Evolutionary conservation across 2,797 vertebrate species (phyloP).

Genomic region (Schizopygopsis malacanthus): DNA sequence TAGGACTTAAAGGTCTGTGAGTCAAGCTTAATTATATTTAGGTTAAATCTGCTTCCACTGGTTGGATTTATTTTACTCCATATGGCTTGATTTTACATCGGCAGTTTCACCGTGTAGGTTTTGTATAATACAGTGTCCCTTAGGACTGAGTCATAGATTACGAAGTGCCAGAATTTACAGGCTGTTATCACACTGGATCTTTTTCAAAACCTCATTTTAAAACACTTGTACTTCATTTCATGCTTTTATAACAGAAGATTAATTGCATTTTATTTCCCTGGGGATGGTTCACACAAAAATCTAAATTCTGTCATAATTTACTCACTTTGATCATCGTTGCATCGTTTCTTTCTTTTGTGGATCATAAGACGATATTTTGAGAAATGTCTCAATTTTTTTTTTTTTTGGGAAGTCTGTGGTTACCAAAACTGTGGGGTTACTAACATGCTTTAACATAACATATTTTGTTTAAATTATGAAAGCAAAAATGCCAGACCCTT

Average conservation of each 20-base stretch:
- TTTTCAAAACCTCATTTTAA: background rate
- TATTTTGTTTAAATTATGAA: background rate
- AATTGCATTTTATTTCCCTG: background rate
- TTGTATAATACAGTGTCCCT: constrained; percentile 23
- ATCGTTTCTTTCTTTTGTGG: background rate
- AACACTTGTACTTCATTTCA: background rate
- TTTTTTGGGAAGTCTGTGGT: background rate
- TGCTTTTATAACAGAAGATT: background rate
- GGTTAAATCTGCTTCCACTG: constrained; percentile 20
- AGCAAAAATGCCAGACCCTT: background rate
- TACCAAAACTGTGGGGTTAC: background rate
- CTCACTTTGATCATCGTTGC: background rate
- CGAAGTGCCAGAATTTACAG: constrained; percentile 48
- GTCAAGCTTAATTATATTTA: constrained; percentile 21
- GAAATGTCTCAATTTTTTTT: background rate
- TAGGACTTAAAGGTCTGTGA: constrained; percentile 13
- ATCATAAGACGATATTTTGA: background rate
- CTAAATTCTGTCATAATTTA: background rate
- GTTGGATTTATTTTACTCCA: constrained; percentile 14
- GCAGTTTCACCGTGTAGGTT: constrained; percentile 14
- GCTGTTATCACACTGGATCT: constrained; percentile 31
- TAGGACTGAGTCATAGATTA: constrained; percentile 50
- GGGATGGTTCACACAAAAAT: background rate
- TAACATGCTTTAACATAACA: background rate
- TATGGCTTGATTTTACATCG: constrained; percentile 26